Percentiles rank a stretch among this genome's conserved stretches.
These are phyloP conservation scores for Meriones psammophilus DNA, from an alignment of 2,797 vertebrate species.

Conservation along the genomic window DNA sequence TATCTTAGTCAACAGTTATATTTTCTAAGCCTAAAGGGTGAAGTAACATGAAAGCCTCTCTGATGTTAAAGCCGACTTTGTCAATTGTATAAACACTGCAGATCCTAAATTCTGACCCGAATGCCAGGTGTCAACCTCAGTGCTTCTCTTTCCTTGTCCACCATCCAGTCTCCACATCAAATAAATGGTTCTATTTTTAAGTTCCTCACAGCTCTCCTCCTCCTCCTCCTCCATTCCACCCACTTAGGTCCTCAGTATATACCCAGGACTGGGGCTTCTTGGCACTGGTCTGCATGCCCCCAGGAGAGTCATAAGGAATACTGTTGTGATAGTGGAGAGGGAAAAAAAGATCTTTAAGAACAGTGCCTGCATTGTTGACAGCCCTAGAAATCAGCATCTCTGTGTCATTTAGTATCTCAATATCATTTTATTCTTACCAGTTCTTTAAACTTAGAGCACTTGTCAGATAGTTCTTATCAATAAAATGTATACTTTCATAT, in stretches of 20 bases:
- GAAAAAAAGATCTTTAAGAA: slow-evolving; percentile 23
- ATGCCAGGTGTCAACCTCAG: background rate
- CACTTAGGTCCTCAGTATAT: background rate
- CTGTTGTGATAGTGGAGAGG: background rate
- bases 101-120: slow-evolving; percentile 49
- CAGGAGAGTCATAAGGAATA: slow-evolving; percentile 5
- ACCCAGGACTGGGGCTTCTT: background rate
- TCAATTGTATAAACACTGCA: slow-evolving; percentile 22
- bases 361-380: background rate
- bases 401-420: slow-evolving; percentile 17
- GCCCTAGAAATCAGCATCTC: slow-evolving; percentile 34
- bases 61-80: slow-evolving; percentile 15
- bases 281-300: background rate
- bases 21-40: slow-evolving; percentile 52
- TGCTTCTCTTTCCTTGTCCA: slow-evolving; percentile 21
- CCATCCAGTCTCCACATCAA: slow-evolving; percentile 1
- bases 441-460: slow-evolving; percentile 18
- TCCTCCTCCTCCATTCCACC: background rate
- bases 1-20: slow-evolving; percentile 23
- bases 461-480: slow-evolving; percentile 26
- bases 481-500: slow-evolving; percentile 17
- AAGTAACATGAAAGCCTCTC: slow-evolving; percentile 61
- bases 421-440: slow-evolving; percentile 9
- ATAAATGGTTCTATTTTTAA: slow-evolving; percentile 41
- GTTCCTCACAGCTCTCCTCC: slow-evolving; percentile 19